Evolutionary conservation across 2,888 invertebrate species (phyloP), one percentile per base, ranked within the genome.

Genomic region (Disparrhopalites patrizii): DNA sequence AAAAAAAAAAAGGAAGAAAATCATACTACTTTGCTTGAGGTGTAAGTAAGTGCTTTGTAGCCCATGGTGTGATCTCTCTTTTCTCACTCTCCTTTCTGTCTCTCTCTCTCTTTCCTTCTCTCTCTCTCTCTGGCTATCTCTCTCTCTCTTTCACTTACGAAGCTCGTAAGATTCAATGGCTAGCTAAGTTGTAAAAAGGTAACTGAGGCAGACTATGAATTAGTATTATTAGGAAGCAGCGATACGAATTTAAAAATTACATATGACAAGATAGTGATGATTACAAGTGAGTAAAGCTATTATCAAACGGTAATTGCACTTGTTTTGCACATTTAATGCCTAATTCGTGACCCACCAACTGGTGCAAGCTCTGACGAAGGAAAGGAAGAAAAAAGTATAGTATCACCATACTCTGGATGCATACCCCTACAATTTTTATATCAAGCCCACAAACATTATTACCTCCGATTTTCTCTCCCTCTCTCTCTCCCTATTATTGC

Each of bases 281-380:
- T 66, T 67, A 65, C 63, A 61, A 67, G 65, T 66, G 57, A 63
- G 62, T 38, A 62, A 65, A 61, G 61, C 65, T 63, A 68, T 69
- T 71, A 71, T 71, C 61, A 69, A 67, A 62, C 47, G 38, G 67
- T 72, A 72, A 72, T 70, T 72, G 70, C 67, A 60, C 70, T 71
- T 72, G 68, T 73, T 74, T 72, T 70, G 73, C 71, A 70, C 66
- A 67, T 70, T 72, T 74, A 74, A 73, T 73, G 73, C 40, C 38
- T 47, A 62, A 65, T 72, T 74, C 74, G 74, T 74, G 74, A 70
- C 68, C 64, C 28, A 54, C 64, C 54, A 54, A 55, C 63, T 40
- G 54, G 30, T 63, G 33, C 33, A 47, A 56, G 38, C 23, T n/a
- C n/a, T n/a, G n/a, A n/a, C n/a, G n/a, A n/a, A n/a, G n/a, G n/a